Evolutionary conservation across 2,888 invertebrate genomes (phyloP), one percentile per base, ranked within the genome.

Genomic region (Glyphotaelius pellucidus): DNA sequence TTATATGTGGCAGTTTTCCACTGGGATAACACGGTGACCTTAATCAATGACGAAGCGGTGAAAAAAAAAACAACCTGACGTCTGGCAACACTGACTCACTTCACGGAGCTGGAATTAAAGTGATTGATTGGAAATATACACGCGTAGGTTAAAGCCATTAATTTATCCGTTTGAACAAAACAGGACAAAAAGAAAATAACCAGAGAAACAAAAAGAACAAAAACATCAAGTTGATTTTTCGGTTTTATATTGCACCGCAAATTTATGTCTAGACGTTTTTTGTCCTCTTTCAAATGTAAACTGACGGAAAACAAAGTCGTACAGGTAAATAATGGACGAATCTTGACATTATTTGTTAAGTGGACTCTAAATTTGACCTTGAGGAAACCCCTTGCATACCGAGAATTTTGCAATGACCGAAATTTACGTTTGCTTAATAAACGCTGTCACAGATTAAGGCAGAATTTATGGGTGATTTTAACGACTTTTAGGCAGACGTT

Each of bases 81-180:
- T 32, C 83, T 83, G 83, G 35, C 83, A 11, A 32, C 9, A 32
- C 83, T 83, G 83, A 83, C 83, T 83, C 83, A 83, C 83, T 83
- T 25, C 31, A 14, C 25, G 67, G 67, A 67, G 67, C 67, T 67
- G 67, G 67, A 67, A 67, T 67, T 67, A 67, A 67, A 67, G 67
- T 67, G 67, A 67, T 67, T 67, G 67, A 67, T 67, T 67, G 25
- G 67, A 67, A 67, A 67, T n/a, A 67, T 67, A 67, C 67, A 67
- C 67, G 67, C 67, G 67, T 67, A 67, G 67, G 67, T 67, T 67
- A 67, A 67, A 67, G 67, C n/a, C 67, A 67, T 67, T 67, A 67
- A 67, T 67, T 67, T 67, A 67, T 67, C 67, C 67, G 67, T 67
- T 67, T 67, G 67, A 67, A 67, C 67, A 67, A 67, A 67, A 67